Evolutionary conservation across 2,113 vertebrate genomes (phyloP).

Genomic region (Notarius quadriscutis): DNA sequence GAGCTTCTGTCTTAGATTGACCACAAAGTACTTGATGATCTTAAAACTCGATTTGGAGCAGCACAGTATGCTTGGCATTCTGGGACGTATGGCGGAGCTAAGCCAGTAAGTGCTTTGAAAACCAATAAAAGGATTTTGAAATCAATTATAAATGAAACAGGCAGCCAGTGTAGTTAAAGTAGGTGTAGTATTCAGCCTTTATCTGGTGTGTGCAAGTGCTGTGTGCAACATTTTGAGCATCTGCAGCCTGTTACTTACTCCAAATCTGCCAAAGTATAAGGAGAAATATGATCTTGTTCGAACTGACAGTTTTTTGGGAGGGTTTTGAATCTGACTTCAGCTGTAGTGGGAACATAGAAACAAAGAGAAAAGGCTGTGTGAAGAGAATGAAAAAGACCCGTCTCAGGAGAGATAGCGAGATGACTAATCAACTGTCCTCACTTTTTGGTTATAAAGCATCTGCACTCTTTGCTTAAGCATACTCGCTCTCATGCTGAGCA

Average conservation of each 20-base stretch:
- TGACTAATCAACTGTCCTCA: conserved; percentile 10
- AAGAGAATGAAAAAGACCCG: background rate
- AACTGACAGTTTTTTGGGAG: background rate
- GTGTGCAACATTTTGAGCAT: background rate
- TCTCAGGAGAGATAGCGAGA: background rate
- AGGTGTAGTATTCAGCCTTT: background rate
- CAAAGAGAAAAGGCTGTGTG: conserved; percentile 7
- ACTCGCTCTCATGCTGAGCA: conserved; percentile 7
- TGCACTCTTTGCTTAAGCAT: background rate
- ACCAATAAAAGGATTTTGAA: conserved; percentile 14
- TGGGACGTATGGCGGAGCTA: background rate
- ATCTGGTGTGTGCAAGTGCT: background rate
- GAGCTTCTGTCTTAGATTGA: background rate
- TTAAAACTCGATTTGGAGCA: conserved; percentile 19
- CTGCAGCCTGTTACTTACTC: background rate
- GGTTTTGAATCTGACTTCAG: background rate
- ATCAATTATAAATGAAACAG: conserved; percentile 26
- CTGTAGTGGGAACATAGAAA: background rate
- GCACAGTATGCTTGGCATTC: background rate
- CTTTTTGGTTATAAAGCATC: conserved; percentile 2
- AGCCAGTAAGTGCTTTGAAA: conserved; percentile 15
- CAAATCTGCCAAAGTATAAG: background rate
- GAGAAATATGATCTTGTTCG: background rate
- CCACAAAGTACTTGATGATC: background rate
- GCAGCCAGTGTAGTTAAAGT: background rate